Percentiles rank a stretch among this genome's conserved stretches.
Evolutionary conservation across 2,113 vertebrate species (phyloP).

Genomic region (Marmota flaviventris): DNA sequence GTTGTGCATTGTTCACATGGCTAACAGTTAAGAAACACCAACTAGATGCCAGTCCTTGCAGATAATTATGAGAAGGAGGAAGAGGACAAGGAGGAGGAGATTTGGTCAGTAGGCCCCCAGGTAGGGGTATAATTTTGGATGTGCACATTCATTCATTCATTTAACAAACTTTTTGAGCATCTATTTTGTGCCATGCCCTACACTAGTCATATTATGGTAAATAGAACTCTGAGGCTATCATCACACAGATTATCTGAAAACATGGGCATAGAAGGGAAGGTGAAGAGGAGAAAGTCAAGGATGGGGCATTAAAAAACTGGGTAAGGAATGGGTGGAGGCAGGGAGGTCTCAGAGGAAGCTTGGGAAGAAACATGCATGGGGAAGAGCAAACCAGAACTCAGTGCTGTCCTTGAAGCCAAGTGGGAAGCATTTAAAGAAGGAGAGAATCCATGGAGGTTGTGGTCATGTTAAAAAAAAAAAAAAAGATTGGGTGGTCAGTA

Average conservation of each 20-base stretch:
- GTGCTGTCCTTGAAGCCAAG: not conserved
- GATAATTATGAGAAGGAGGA: not conserved
- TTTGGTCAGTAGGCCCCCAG: not conserved
- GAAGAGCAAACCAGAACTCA: not conserved
- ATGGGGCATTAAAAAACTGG: not conserved
- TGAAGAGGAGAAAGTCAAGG: not conserved
- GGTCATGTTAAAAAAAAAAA: not conserved
- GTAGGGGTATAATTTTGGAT: not conserved
- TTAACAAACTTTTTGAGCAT: not conserved
- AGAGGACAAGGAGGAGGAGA: not conserved
- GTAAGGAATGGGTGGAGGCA: not conserved
- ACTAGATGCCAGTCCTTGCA: not conserved
- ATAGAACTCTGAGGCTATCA: not conserved
- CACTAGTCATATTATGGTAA: not conserved
- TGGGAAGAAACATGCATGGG: not conserved
- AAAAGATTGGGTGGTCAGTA: not conserved
- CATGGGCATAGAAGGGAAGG: not conserved
- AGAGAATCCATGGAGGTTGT: not conserved
- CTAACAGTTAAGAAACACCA: not conserved
- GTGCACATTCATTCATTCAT: not conserved
- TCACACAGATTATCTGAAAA: not conserved
- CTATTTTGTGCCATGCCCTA: not conserved
- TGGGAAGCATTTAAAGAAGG: not conserved
- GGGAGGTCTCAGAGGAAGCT: not conserved
- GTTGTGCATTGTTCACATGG: not conserved